Evolutionary conservation across 2,888 invertebrate genomes (phyloP).

Genomic region (Altica lythri): DNA sequence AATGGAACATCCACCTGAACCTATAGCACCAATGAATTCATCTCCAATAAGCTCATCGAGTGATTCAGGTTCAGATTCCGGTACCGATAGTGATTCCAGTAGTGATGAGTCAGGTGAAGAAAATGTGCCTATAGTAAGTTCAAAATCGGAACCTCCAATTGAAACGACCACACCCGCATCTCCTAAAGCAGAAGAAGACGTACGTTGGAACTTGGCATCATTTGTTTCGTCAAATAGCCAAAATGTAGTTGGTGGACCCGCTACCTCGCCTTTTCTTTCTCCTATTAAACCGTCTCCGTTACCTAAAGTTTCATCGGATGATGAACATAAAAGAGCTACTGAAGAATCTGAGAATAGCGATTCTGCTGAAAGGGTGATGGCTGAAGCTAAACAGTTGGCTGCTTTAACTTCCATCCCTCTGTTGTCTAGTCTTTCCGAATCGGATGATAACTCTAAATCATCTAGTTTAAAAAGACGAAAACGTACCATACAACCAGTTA

Average conservation of each 20-base stretch:
- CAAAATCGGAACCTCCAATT: conserved; percentile 7
- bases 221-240: conserved; percentile 48
- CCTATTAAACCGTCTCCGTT: conserved; percentile 32
- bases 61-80: conserved; percentile 67
- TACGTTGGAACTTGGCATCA: conserved; percentile 55
- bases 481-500: conserved; percentile 38
- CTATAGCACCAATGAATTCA: conserved; percentile 46
- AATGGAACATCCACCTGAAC: conserved; percentile 45
- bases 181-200: conserved; percentile 58
- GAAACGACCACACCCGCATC: conserved; percentile 46
- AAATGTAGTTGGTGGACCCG: conserved; percentile 27
- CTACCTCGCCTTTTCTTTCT: conserved; percentile 32
- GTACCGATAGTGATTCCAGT: conserved; percentile 62
- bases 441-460: conserved; percentile 43
- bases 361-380: conserved; percentile 60
- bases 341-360: conserved; percentile 59
- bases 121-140: conserved; percentile 36
- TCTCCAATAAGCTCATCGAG: conserved; percentile 66
- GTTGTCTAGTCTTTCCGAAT: conserved; percentile 66
- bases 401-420: conserved; percentile 52
- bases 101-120: conserved; percentile 63
- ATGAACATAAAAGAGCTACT: conserved; percentile 38
- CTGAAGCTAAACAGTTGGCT: conserved; percentile 55
- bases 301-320: conserved; percentile 21
- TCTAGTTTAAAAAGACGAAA: conserved; percentile 31